phyloP scores from a whole-genome alignment of 2,797 vertebrate genomes.

The Sebastolobus alascanus region DNA sequence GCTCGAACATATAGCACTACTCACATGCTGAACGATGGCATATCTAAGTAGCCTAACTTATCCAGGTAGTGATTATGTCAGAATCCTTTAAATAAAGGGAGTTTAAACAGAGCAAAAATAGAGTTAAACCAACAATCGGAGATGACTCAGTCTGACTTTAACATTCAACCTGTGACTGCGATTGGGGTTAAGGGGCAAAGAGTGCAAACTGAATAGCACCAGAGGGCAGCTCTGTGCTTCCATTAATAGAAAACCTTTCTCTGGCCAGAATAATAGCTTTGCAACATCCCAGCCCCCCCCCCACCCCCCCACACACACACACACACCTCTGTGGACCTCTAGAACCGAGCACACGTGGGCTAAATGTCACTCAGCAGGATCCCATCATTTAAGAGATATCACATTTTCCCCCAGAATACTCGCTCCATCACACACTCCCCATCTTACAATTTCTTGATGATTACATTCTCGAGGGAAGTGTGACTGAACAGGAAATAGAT shows the following conservation, averaged over 20 bases:
- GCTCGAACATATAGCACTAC: neutral
- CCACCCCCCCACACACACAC: too few species aligned
- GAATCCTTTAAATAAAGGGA: neutral
- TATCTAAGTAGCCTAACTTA: neutral
- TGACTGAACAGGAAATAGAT: constrained; percentile 34
- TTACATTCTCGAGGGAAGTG: constrained; percentile 8
- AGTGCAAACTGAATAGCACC: constrained; percentile 34
- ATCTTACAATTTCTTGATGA: constrained; percentile 13
- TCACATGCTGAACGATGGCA: neutral
- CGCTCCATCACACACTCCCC: constrained; percentile 7
- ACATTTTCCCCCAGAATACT: constrained; percentile 43
- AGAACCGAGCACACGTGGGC: constrained; percentile 43
- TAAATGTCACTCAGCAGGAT: constrained; percentile 78
- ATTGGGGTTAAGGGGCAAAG: constrained; percentile 46
- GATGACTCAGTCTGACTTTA: constrained; percentile 5
- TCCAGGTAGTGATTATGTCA: neutral
- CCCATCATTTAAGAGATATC: constrained; percentile 63
- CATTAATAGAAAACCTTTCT: constrained; percentile 75
- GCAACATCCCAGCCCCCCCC: constrained; percentile 42
- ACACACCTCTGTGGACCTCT: constrained; percentile 28
- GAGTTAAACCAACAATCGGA: neutral
- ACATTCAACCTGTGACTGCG: constrained; percentile 34
- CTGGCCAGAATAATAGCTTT: constrained; percentile 60
- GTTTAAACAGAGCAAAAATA: neutral
- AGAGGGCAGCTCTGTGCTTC: constrained; percentile 49